Evolutionary conservation across 2,888 invertebrate species (phyloP), one percentile per base, ranked within the genome.

Genomic region (Amiota minor): DNA sequence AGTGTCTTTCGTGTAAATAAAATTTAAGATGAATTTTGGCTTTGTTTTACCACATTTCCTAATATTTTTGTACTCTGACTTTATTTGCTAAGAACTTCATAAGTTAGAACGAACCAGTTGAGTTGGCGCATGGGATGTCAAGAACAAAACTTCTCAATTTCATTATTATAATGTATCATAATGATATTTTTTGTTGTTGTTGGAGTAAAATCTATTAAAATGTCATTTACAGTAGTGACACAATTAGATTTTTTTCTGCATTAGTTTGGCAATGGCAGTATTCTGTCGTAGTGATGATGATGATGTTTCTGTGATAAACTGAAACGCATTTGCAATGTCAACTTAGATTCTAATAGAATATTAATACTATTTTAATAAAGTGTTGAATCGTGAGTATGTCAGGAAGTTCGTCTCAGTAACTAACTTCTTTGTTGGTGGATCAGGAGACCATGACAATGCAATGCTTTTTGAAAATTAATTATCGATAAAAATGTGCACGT

Each of bases 191-290:
- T 61, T 61, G 16, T 61, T 61, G 61, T 14, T n/a, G 16, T 9
- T 35, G 3, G 9, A 1, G 23, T 35, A 9, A 11, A 14, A 35
- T 12, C 20, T 70, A 70, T 70, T 70, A 70, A 70, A 61, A 70
- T 70, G 71, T 71, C 71, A 71, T 71, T 64, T 65, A 16, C 71
- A 71, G 55, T 71, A 20, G 59, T 20, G 12, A 59, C 62, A 45
- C n/a, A 45, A 23, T 62, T 23, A 62, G 35, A n/a, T n/a, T n/a
- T n/a, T n/a, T n/a, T n/a, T n/a, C n/a, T 23, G 23, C 62, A 62
- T 62, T 18, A 11, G 18, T 20, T 11, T 20, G 59, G 11, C 20
- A 9, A 10, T 10, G 53, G 4, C 53, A 53, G 12, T 53, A 53
- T 53, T 53, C 53, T 9, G 53, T n/a, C n/a, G 50, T 53, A 4